Evolutionary conservation across 2,888 invertebrate species (phyloP).

Genomic region (Pristionchus entomophagus): DNA sequence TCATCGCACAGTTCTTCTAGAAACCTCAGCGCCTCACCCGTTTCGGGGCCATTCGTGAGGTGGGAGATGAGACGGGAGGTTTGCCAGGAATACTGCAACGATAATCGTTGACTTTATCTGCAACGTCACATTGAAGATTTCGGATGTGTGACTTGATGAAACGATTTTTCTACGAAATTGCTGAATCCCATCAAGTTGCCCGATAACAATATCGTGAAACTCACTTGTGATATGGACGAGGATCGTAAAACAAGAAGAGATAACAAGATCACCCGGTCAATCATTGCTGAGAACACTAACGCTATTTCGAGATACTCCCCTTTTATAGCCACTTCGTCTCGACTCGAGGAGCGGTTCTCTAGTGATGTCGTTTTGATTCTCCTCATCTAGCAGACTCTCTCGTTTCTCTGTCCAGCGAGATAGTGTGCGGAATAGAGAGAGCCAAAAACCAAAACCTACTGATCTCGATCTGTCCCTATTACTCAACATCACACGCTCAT

Average conservation of each 20-base stretch:
- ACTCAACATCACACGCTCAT: not conserved
- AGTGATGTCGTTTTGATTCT: no score
- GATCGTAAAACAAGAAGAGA: not conserved
- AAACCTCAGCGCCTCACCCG: conserved; percentile 30
- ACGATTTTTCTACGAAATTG: not conserved
- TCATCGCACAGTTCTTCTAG: conserved; percentile 66
- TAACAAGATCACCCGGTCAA: not conserved
- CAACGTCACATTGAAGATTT: not conserved
- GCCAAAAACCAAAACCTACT: no score
- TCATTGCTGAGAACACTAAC: not conserved
- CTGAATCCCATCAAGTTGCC: not conserved
- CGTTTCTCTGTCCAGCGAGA: no score
- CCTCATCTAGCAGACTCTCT: no score
- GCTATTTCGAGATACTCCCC: not conserved
- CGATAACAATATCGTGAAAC: not conserved
- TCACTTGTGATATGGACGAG: not conserved
- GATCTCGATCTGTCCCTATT: no score
- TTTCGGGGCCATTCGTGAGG: conserved; percentile 39
- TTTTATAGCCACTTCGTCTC: conserved; percentile 12
- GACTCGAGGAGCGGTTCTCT: not conserved
- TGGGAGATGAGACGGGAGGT: conserved; percentile 22
- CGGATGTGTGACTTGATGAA: no score
- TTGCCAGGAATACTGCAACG: conserved; percentile 42
- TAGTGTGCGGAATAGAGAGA: no score
- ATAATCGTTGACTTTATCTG: not conserved